Percentiles rank a stretch among this genome's conserved stretches.
Conservation (phyloP, 2,888 invertebrate genomes). For the Torymus auratus region DNA sequence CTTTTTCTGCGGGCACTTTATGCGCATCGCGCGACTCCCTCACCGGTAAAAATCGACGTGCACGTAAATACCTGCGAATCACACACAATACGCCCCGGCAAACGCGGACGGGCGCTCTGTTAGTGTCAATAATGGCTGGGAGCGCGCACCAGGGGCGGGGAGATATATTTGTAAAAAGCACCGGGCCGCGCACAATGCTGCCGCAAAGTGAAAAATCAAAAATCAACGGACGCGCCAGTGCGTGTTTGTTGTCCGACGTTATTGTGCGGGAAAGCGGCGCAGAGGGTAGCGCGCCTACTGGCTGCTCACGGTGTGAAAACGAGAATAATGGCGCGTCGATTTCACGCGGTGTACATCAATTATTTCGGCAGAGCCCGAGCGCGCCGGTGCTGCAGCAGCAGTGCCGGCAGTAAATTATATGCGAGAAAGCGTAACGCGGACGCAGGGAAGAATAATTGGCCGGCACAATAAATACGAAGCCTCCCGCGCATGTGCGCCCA, state of each 20-base stretch:
- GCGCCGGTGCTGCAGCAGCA: conserved; percentile 11
- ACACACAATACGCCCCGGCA: too few species aligned
- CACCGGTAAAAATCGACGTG: too few species aligned
- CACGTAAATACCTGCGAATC: too few species aligned
- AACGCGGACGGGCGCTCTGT: background rate
- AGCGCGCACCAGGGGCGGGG: background rate
- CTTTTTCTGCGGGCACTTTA: too few species aligned
- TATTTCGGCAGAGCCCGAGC: conserved; percentile 40
- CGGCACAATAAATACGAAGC: conserved; percentile 49
- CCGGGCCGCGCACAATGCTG: background rate
- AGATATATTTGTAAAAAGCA: conserved; percentile 12
- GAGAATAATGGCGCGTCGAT: conserved; percentile 65
- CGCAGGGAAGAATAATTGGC: conserved; percentile 57
- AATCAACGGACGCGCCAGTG: conserved; percentile 19
- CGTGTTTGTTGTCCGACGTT: conserved; percentile 46
- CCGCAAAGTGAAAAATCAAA: conserved; percentile 31
- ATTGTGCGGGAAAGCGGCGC: conserved; percentile 62
- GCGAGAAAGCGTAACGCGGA: conserved; percentile 56
- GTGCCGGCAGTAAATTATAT: conserved; percentile 52
- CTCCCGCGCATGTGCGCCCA: too few species aligned
- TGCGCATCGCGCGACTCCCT: too few species aligned
- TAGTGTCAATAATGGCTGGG: conserved; percentile 36
- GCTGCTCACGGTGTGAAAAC: conserved; percentile 47
- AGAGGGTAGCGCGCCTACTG: conserved; percentile 7
- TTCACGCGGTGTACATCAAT: conserved; percentile 58